Base-by-base conservation (phyloP, 2,113 vertebrate genomes). In the Cervus canadensis region DNA sequence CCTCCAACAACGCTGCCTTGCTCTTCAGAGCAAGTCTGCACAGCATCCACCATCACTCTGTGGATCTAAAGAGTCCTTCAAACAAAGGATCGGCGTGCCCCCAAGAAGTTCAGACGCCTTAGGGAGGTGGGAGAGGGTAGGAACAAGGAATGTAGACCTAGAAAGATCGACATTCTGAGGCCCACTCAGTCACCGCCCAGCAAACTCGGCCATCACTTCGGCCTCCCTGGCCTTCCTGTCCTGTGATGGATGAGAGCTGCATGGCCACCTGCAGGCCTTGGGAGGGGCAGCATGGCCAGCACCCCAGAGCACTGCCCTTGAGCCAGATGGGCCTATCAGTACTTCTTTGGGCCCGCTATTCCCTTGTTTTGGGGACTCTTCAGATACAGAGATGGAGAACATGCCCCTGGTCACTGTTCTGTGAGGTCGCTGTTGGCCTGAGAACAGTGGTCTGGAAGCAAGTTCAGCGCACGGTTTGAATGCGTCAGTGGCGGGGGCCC, bases 401-500 rank as follows among this genome's bases (percentile, higher is more conserved):
- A 28, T 26, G 52, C 30, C 36, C 43, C 30, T 13, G 28, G 43
- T 13, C 56, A 12, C 48, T 23, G 12, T 1, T 56, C 48, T 7
- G 7, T 54, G 93, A 71, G 50, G 74, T 36, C 56, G 3, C 52
- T 11, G 0, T 19, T 54, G 40, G 15, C 33, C 36, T 26, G 15
- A 78, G 50, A 5, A 26, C 16, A 36, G 25, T 0, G 59, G 57
- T 23, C 2, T 1, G 43, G 67, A 78, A 50, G 26, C 28, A 19
- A 14, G 23, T 14, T 57, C 17, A 3, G 1, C 1, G 25, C 62
- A n/a, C 5, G 14, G 43, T 7, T 36, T 59, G 33, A 85, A 59
- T 16, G 36, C 0, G 0, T 28, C 30, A n/a, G 30, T 36, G 17
- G 2, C 1, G 5, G n/a, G 62, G 40, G 11, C 40, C 36, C 19